Percentiles rank a stretch among this genome's conserved stretches.
Evolutionary conservation across 2,888 invertebrate genomes (phyloP).

Genomic region (Diplazon laetatorius): DNA sequence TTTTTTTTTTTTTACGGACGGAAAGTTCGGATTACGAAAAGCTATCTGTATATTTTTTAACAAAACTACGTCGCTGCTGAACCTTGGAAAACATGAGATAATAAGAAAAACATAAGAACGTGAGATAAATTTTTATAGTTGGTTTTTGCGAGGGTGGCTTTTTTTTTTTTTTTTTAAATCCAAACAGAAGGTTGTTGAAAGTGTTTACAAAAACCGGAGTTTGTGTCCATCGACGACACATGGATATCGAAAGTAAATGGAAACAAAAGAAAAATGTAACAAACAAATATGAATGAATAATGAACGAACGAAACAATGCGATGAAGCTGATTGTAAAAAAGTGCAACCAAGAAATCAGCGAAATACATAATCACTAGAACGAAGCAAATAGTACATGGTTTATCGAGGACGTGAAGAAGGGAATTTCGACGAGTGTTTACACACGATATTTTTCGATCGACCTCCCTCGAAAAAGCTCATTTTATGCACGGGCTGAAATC

Average conservation of each 20-base stretch:
- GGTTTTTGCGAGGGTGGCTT: slow-evolving; percentile 18
- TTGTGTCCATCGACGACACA: too few relatives aligned
- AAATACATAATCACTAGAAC: slow-evolving; percentile 79
- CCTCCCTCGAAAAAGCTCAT: too few relatives aligned
- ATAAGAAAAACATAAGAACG: too few relatives aligned
- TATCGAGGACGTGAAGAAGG: too few relatives aligned
- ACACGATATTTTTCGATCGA: too few relatives aligned
- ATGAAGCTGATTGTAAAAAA: slow-evolving; percentile 52
- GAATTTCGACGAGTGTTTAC: too few relatives aligned
- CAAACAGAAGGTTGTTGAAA: neutral
- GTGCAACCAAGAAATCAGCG: slow-evolving; percentile 79
- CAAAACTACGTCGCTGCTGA: slow-evolving; percentile 50
- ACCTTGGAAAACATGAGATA: too few relatives aligned
- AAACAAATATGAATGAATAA: neutral
- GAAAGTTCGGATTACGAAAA: slow-evolving; percentile 16
- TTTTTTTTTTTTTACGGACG: too few relatives aligned
- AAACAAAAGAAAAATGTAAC: slow-evolving; percentile 20
- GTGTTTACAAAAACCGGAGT: slow-evolving; percentile 47
- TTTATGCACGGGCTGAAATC: too few relatives aligned
- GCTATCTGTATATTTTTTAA: slow-evolving; percentile 51
- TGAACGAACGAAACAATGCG: slow-evolving; percentile 27
- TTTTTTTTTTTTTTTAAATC: too few relatives aligned
- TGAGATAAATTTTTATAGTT: slow-evolving; percentile 40
- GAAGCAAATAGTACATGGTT: too few relatives aligned
- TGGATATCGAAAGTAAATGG: neutral